Conservation (phyloP, 2,797 vertebrate genomes). For the Dendrocincla fuliginosa region DNA sequence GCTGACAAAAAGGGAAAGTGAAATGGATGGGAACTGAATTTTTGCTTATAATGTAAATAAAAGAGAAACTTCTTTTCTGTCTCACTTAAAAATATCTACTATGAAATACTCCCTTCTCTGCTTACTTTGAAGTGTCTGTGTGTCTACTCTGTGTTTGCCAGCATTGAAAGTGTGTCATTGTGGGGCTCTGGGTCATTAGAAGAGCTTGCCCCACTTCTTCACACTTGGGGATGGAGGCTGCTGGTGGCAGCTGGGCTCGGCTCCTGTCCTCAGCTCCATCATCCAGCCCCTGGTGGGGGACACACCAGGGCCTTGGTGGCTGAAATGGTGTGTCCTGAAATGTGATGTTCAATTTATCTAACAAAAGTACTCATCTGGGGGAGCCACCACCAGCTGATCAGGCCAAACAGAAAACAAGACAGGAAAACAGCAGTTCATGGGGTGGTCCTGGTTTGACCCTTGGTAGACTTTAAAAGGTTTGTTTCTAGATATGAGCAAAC, state of each 20-base stretch:
- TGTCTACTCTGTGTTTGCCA: not conserved
- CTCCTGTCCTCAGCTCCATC: not conserved
- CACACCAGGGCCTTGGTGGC: fast-evolving
- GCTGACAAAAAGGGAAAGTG: not conserved
- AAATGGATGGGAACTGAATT: not conserved
- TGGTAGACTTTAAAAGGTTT: not conserved
- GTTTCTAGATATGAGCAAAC: not conserved
- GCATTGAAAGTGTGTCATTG: not conserved
- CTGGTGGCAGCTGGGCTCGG: fast-evolving
- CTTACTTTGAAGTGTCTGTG: not conserved
- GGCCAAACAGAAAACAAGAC: not conserved
- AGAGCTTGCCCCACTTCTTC: not conserved
- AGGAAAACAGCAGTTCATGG: not conserved
- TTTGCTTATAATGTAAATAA: not conserved
- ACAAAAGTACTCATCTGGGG: not conserved
- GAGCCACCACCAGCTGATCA: not conserved
- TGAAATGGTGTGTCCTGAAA: not conserved
- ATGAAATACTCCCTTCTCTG: not conserved
- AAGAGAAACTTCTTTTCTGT: not conserved
- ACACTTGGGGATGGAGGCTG: fast-evolving
- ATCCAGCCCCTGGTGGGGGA: fast-evolving
- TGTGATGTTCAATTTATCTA: not conserved
- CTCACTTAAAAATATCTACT: not conserved
- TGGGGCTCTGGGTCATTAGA: not conserved
- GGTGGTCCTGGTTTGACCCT: not conserved